phyloP scores from a whole-genome alignment of 2,888 invertebrate genomes.

The Achlya flavicornis region DNA sequence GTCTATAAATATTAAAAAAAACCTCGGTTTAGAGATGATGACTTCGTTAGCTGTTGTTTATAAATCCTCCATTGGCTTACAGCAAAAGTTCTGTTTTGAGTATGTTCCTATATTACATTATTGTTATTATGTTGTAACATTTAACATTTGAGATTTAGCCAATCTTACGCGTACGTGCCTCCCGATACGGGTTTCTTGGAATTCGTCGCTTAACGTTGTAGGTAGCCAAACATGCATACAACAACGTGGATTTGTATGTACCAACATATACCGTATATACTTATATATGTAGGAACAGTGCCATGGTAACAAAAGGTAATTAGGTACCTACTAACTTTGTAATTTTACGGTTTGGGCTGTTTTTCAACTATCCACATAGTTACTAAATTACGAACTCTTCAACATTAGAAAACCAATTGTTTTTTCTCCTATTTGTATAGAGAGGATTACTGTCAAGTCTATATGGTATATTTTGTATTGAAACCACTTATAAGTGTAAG shows the following conservation, averaged over 20 bases:
- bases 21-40: no score
- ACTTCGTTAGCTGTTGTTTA: background rate
- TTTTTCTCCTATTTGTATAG: no score
- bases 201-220: slow-evolving; percentile 64
- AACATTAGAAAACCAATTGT: no score
- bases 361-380: no score
- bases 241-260: slow-evolving; percentile 30
- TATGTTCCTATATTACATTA: slow-evolving; percentile 43
- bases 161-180: slow-evolving; percentile 78
- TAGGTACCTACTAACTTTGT: background rate
- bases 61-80: slow-evolving; percentile 5
- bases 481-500: slow-evolving; percentile 19
- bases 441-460: no score
- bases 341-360: no score
- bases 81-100: slow-evolving; percentile 33
- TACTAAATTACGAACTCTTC: no score
- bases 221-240: slow-evolving; percentile 53
- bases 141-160: slow-evolving; percentile 69
- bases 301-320: slow-evolving; percentile 17
- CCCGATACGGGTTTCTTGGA: slow-evolving; percentile 77
- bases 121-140: slow-evolving; percentile 67
- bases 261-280: slow-evolving; percentile 14
- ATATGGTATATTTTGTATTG: background rate
- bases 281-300: slow-evolving; percentile 22
- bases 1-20: background rate